phyloP scores from a whole-genome alignment of 1,140 invertebrate genomes.

The Gonatopus flavifemur region DNA sequence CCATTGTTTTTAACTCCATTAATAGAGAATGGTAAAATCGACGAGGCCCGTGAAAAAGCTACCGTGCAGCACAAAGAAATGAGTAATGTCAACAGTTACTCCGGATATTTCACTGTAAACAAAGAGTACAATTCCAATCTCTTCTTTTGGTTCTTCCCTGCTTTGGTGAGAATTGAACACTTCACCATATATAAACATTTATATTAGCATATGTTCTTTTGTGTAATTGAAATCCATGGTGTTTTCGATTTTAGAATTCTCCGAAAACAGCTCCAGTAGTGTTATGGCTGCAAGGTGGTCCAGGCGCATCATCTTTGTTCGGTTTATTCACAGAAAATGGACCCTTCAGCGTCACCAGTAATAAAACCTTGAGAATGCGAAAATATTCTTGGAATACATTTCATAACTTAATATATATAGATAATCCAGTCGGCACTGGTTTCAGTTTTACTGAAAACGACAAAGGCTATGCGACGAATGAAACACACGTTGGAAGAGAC shows the following conservation, averaged over 20 bases:
- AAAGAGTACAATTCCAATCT: slow-evolving; percentile 77
- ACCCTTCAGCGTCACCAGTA: slow-evolving; percentile 67
- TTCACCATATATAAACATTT: neutral
- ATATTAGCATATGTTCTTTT: neutral
- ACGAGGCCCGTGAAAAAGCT: slow-evolving; percentile 54
- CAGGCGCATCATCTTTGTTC: slow-evolving; percentile 77
- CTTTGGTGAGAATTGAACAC: slow-evolving; percentile 47
- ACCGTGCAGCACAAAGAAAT: slow-evolving; percentile 49
- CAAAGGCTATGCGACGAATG: slow-evolving; percentile 65
- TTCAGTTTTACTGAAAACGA: slow-evolving; percentile 73
- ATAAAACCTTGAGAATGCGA: slow-evolving; percentile 63
- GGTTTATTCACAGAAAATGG: slow-evolving; percentile 84
- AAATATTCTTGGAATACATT: slow-evolving; percentile 74
- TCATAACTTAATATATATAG: slow-evolving; percentile 80
- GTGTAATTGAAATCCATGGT: neutral
- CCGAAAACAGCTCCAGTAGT: slow-evolving; percentile 69
- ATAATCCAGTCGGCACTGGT: slow-evolving; percentile 84
- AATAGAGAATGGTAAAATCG: slow-evolving; percentile 64
- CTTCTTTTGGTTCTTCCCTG: slow-evolving; percentile 90
- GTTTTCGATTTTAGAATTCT: slow-evolving; percentile 20
- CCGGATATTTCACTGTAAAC: slow-evolving; percentile 77
- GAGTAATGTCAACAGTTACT: slow-evolving; percentile 57
- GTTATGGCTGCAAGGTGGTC: slow-evolving; percentile 85
- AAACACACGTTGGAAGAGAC: slow-evolving; percentile 69
- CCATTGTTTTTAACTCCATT: slow-evolving; percentile 69